Conservation (phyloP, 35 echinoderm and acorn worm species). For the Hemicentrotus pulcherrimus region DNA sequence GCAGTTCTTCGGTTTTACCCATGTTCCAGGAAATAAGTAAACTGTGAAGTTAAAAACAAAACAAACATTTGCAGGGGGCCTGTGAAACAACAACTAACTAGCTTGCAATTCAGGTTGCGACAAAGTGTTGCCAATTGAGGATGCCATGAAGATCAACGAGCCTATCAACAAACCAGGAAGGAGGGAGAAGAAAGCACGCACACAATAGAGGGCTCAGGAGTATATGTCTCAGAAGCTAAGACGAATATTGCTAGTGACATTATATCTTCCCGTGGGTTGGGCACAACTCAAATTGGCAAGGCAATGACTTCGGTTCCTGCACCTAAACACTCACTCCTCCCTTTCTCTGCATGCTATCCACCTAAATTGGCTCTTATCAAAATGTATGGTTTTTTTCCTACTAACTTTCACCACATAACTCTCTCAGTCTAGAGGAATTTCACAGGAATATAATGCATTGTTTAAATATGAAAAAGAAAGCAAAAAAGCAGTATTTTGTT, state of each 20-base stretch:
- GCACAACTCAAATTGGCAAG: slow-evolving; percentile 35
- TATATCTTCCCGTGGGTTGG: slow-evolving; percentile 49
- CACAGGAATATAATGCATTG: background rate
- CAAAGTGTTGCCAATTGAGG: background rate
- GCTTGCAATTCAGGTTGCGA: background rate
- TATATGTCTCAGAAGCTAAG: background rate
- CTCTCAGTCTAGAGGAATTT: background rate
- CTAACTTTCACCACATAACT: background rate
- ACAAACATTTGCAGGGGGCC: background rate
- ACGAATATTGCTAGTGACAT: slow-evolving; percentile 51
- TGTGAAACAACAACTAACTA: background rate
- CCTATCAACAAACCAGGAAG: background rate
- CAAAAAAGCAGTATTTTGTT: background rate
- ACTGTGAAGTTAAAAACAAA: background rate
- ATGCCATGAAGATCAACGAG: background rate
- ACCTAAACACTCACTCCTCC: background rate
- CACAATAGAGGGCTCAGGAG: slow-evolving; percentile 15
- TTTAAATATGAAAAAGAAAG: background rate
- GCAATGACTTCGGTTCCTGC: slow-evolving; percentile 10
- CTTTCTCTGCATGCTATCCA: background rate
- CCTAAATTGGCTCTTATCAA: background rate
- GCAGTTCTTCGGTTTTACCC: background rate
- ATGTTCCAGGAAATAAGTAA: background rate
- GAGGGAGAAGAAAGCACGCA: background rate
- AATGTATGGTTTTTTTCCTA: background rate